These are phyloP conservation scores for Eilema depressum DNA, from an alignment of 2,888 invertebrate genomes.

Conservation along the genomic window DNA sequence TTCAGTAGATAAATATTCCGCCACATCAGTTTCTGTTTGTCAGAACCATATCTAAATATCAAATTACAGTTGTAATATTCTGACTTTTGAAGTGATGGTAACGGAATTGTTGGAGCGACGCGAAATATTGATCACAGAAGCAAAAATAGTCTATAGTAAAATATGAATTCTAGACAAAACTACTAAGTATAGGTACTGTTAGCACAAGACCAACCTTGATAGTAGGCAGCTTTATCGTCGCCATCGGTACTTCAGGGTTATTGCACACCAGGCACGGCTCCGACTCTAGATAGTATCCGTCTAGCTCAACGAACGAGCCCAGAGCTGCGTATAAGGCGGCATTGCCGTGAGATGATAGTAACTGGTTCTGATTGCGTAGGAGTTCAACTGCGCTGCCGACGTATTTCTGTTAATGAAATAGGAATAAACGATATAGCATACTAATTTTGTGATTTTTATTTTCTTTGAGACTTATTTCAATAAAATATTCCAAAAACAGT, in stretches of 20 bases:
- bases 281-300: slow-evolving; percentile 98
- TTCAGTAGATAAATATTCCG: neutral
- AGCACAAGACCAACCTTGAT: slow-evolving; percentile 89
- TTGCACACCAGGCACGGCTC: slow-evolving; percentile 99
- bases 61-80: neutral
- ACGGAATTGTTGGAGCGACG: too few species aligned
- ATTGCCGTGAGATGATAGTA: slow-evolving; percentile 97
- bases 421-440: too few species aligned
- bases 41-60: neutral
- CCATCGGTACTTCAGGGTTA: slow-evolving; percentile 97
- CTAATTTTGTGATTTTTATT: too few species aligned
- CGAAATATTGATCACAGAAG: neutral
- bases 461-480: neutral
- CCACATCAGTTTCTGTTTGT: neutral
- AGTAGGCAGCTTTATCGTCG: slow-evolving; percentile 96
- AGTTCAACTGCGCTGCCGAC: slow-evolving; percentile 95
- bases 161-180: neutral
- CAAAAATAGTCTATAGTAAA: too few species aligned
- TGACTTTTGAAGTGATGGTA: neutral
- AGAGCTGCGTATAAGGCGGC: slow-evolving; percentile 96
- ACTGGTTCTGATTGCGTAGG: slow-evolving; percentile 94
- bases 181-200: neutral
- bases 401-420: slow-evolving; percentile 88
- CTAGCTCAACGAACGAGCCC: slow-evolving; percentile 97
- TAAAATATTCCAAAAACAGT: neutral